These are phyloP conservation scores for Phenacoccus solenopsis DNA, from an alignment of 1,140 invertebrate genomes.

Conservation along the genomic window DNA sequence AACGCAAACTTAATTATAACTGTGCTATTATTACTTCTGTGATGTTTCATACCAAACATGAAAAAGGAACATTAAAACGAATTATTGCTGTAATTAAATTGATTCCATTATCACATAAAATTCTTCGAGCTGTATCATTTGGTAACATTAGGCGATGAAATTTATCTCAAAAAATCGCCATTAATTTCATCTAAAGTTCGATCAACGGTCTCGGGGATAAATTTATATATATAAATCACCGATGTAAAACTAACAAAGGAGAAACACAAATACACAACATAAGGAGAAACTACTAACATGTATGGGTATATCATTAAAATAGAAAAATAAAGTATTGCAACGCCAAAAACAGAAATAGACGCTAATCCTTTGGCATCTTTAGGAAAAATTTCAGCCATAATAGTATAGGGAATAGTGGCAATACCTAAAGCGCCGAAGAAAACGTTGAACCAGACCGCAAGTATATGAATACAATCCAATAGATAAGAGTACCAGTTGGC, in stretches of 20 bases:
- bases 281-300: slow-evolving; percentile 40
- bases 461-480: neutral
- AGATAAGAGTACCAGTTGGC: neutral
- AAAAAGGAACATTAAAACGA: too few species aligned
- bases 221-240: slow-evolving; percentile 49
- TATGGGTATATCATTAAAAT: slow-evolving; percentile 57
- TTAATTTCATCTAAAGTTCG: slow-evolving; percentile 56
- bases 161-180: neutral
- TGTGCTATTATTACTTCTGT: too few species aligned
- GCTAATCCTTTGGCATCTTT: slow-evolving; percentile 41
- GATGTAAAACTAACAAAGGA: slow-evolving; percentile 48
- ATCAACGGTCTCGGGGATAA: slow-evolving; percentile 67
- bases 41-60: too few species aligned
- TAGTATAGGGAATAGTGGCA: slow-evolving; percentile 47
- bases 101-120: too few species aligned
- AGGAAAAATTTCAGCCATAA: slow-evolving; percentile 38
- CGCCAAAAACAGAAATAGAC: slow-evolving; percentile 28
- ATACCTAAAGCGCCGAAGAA: slow-evolving; percentile 41
- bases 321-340: slow-evolving; percentile 50
- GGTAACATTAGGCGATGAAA: too few species aligned
- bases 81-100: too few species aligned
- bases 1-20: too few species aligned
- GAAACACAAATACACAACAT: slow-evolving; percentile 54
- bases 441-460: slow-evolving; percentile 34
- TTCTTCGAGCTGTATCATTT: too few species aligned